Conservation (phyloP, 2,113 vertebrate species). For the Istiophorus platypterus region DNA sequence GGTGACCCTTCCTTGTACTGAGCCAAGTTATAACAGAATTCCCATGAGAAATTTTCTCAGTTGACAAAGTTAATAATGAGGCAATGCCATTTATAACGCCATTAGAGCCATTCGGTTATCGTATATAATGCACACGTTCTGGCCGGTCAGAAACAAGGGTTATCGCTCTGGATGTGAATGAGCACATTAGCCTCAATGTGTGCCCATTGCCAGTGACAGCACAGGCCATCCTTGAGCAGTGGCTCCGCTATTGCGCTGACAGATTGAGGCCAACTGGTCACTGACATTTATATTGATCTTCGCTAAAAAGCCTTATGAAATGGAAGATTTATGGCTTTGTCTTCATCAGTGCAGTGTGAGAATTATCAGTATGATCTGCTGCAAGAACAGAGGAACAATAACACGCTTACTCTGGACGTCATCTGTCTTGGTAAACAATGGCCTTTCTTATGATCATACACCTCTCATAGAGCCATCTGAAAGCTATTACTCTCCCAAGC, state of each 20-base stretch:
- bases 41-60: not conserved
- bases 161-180: slow-evolving; percentile 7
- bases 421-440: slow-evolving; percentile 47
- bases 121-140: not conserved
- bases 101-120: slow-evolving; percentile 1
- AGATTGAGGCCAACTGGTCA: slow-evolving; percentile 23
- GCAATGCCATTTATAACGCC: slow-evolving; percentile 4
- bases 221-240: slow-evolving; percentile 12
- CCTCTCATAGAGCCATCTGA: slow-evolving; percentile 68
- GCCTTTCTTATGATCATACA: slow-evolving; percentile 27
- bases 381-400: slow-evolving; percentile 42
- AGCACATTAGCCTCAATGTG: not conserved
- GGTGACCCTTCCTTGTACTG: not conserved
- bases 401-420: slow-evolving; percentile 16
- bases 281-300: slow-evolving; percentile 11
- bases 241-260: not conserved
- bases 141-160: not conserved
- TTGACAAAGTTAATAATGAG: not conserved
- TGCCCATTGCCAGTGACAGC: not conserved
- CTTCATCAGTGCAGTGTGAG: slow-evolving; percentile 32
- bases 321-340: slow-evolving; percentile 11
- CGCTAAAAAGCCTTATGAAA: slow-evolving; percentile 10
- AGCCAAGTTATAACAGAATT: not conserved
- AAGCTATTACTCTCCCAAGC: slow-evolving; percentile 59
- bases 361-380: slow-evolving; percentile 38